Evolutionary conservation across 2,888 invertebrate species (phyloP).

Genomic region (Carabus problematicus): DNA sequence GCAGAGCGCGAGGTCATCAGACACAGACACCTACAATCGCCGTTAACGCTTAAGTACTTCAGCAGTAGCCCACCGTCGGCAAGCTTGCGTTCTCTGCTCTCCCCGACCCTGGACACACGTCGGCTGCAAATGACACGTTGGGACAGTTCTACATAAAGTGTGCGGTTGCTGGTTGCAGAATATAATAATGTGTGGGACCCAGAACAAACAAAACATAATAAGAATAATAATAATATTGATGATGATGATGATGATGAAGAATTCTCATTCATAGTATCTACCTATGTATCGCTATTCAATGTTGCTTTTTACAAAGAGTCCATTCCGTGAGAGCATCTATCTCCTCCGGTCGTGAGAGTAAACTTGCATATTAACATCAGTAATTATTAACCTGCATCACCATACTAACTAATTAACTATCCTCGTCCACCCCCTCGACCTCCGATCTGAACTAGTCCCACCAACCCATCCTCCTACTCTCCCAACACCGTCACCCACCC

Average conservation of each 20-base stretch:
- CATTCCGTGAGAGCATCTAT: too few relatives aligned
- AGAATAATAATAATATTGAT: slow-evolving; percentile 22
- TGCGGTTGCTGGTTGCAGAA: slow-evolving; percentile 43
- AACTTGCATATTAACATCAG: too few relatives aligned
- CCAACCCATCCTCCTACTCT: background rate
- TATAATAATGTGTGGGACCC: slow-evolving; percentile 43
- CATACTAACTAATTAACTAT: too few relatives aligned
- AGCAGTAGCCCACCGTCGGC: slow-evolving; percentile 63
- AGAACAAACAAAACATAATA: slow-evolving; percentile 25
- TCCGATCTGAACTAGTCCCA: too few relatives aligned
- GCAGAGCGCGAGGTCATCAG: slow-evolving; percentile 73
- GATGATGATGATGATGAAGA: too few relatives aligned
- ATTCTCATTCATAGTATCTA: slow-evolving; percentile 36
- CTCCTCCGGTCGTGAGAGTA: too few relatives aligned
- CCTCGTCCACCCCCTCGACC: too few relatives aligned
- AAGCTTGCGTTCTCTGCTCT: slow-evolving; percentile 65
- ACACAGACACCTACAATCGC: slow-evolving; percentile 72
- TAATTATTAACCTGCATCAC: too few relatives aligned
- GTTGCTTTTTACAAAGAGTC: slow-evolving; percentile 32
- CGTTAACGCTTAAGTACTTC: slow-evolving; percentile 65
- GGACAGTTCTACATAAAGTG: slow-evolving; percentile 51
- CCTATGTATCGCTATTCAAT: slow-evolving; percentile 43
- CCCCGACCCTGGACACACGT: slow-evolving; percentile 64
- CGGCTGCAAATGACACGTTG: slow-evolving; percentile 55
- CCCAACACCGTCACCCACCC: background rate